Percentiles rank a stretch among this genome's conserved stretches.
phyloP scores from a whole-genome alignment of 1,140 invertebrate species.

The Megalopta genalis region DNA sequence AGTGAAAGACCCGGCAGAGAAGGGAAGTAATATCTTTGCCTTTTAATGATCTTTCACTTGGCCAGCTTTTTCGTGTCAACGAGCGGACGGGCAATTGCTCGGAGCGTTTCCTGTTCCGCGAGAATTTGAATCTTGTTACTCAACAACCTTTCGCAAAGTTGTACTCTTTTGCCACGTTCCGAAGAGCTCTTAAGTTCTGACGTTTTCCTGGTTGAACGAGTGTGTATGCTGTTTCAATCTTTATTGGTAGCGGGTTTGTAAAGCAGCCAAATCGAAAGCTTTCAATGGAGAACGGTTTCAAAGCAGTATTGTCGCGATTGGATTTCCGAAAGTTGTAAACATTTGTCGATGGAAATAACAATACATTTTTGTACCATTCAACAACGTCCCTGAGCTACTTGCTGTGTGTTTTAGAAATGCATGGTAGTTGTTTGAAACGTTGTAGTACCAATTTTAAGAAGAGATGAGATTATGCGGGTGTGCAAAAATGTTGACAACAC shows the following conservation, averaged over 20 bases:
- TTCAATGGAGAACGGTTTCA: no score
- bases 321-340: no score
- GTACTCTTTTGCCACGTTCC: background rate
- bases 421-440: no score
- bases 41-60: background rate
- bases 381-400: no score
- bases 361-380: no score
- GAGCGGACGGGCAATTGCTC: background rate
- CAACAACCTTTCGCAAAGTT: background rate
- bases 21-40: background rate
- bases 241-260: background rate
- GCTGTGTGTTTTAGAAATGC: no score
- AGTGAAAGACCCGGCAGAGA: background rate
- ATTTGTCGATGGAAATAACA: no score
- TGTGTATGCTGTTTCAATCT: background rate
- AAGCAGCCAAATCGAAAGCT: background rate
- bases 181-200: background rate
- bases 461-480: no score
- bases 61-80: background rate
- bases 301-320: no score
- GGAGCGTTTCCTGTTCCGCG: background rate
- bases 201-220: background rate
- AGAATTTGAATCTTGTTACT: conserved; percentile 12
- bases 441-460: no score
- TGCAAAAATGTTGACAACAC: no score